Evolutionary conservation across 2,113 vertebrate genomes (phyloP).

Genomic region (Perccottus glenii): DNA sequence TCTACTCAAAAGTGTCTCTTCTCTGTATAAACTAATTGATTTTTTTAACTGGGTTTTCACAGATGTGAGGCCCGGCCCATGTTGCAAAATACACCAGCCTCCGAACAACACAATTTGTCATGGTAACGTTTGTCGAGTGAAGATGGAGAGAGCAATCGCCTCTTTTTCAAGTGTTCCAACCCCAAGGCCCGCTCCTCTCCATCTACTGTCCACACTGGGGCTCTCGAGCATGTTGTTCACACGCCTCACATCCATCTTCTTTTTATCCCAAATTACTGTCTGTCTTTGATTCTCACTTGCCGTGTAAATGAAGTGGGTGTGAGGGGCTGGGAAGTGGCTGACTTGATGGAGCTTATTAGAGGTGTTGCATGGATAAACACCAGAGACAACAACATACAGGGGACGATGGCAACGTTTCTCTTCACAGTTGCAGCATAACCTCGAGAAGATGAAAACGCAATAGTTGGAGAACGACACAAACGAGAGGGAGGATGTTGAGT

Average conservation of each 20-base stretch:
- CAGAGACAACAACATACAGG: slow-evolving; percentile 14
- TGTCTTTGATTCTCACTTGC: slow-evolving; percentile 53
- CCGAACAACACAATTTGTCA: slow-evolving; percentile 33
- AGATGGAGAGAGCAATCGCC: slow-evolving; percentile 32
- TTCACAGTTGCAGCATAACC: slow-evolving; percentile 52
- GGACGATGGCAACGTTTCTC: slow-evolving; percentile 36
- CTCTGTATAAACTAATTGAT: neutral
- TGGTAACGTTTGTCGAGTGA: slow-evolving; percentile 37
- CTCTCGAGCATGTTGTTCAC: slow-evolving; percentile 55
- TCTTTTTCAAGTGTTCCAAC: slow-evolving; percentile 22
- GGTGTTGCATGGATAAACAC: slow-evolving; percentile 74
- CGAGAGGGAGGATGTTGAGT: slow-evolving; percentile 37
- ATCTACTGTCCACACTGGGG: slow-evolving; percentile 36
- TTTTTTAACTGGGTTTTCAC: neutral
- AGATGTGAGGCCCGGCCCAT: slow-evolving; percentile 3
- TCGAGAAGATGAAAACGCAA: slow-evolving; percentile 38
- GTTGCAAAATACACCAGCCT: slow-evolving; percentile 1
- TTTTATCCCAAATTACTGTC: slow-evolving; percentile 67
- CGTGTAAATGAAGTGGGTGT: slow-evolving; percentile 60
- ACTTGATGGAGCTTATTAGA: slow-evolving; percentile 66
- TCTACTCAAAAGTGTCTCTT: neutral
- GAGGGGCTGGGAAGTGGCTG: slow-evolving; percentile 38
- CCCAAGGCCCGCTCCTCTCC: slow-evolving; percentile 48
- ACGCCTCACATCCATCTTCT: slow-evolving; percentile 68
- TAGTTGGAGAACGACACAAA: slow-evolving; percentile 2